These are phyloP conservation scores for Rhizomys pruinosus DNA, from an alignment of 2,113 vertebrate species.

Conservation along the genomic window DNA sequence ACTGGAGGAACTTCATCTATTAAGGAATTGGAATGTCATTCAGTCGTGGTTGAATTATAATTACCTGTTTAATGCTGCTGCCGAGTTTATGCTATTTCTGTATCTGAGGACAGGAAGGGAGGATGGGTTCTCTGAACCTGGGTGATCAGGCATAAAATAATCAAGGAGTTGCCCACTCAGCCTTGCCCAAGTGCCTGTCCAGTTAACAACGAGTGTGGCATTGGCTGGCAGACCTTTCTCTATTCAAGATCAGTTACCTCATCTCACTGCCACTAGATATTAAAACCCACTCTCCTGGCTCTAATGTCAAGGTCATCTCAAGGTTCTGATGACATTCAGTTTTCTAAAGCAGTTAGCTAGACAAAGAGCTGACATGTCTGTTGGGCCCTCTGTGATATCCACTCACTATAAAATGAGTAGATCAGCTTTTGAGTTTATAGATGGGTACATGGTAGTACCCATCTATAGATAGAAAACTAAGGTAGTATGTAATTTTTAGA, in stretches of 20 bases:
- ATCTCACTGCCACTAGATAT: background rate
- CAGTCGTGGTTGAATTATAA: constrained; percentile 30
- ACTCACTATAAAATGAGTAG: background rate
- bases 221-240: background rate
- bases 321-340: constrained; percentile 9
- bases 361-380: background rate
- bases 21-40: constrained; percentile 46
- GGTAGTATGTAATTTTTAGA: background rate
- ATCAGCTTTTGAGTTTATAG: background rate
- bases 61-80: constrained; percentile 39
- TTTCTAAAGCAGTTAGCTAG: background rate
- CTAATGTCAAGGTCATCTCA: constrained; percentile 38
- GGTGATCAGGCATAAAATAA: background rate
- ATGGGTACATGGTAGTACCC: background rate
- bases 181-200: background rate
- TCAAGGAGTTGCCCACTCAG: background rate
- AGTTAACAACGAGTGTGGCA: background rate
- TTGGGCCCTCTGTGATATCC: background rate
- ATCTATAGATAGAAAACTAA: too few species aligned
- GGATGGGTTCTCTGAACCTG: background rate
- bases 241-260: background rate
- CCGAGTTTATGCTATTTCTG: constrained; percentile 12
- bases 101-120: background rate
- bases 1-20: constrained; percentile 28
- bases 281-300: constrained; percentile 37